Percentiles rank a stretch among this genome's conserved stretches.
Conservation (phyloP, 1,140 invertebrate species). For the Holotrichia oblita region DNA sequence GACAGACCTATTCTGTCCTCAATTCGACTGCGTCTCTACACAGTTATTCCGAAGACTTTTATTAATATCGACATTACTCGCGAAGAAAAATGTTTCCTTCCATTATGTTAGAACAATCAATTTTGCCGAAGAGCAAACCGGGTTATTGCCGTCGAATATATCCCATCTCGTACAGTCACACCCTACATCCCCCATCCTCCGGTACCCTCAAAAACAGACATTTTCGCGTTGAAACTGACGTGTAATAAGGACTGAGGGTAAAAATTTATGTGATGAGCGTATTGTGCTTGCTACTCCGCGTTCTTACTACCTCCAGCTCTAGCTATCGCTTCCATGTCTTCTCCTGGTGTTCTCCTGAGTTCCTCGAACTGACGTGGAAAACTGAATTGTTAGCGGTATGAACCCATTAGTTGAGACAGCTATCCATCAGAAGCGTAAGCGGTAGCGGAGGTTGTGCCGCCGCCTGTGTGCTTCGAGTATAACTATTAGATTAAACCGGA, state of each 20-base stretch:
- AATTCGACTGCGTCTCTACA: neutral
- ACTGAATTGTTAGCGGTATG: conserved; percentile 27
- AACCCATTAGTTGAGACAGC: conserved; percentile 21
- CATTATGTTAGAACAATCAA: conserved; percentile 31
- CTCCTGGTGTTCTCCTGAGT: no score
- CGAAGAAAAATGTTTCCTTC: conserved; percentile 33
- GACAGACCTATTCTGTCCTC: neutral
- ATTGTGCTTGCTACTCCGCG: neutral
- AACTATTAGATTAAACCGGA: conserved; percentile 33
- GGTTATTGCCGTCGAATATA: conserved; percentile 33
- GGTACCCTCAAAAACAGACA: neutral
- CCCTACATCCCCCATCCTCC: neutral
- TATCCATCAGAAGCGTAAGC: neutral
- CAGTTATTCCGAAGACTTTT: conserved; percentile 13
- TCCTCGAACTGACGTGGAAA: neutral
- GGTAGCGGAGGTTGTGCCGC: neutral
- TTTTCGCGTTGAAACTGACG: conserved; percentile 28
- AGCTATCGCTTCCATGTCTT: no score
- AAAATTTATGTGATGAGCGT: conserved; percentile 33
- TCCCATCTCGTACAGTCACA: neutral
- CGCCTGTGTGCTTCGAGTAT: neutral
- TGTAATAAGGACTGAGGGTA: conserved; percentile 28
- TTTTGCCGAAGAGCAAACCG: conserved; percentile 27
- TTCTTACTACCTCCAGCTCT: neutral
- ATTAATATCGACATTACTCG: conserved; percentile 28